Percentiles rank a stretch among this genome's conserved stretches.
Conservation (phyloP, 2,797 vertebrate species). For the Notamacropus eugenii region DNA sequence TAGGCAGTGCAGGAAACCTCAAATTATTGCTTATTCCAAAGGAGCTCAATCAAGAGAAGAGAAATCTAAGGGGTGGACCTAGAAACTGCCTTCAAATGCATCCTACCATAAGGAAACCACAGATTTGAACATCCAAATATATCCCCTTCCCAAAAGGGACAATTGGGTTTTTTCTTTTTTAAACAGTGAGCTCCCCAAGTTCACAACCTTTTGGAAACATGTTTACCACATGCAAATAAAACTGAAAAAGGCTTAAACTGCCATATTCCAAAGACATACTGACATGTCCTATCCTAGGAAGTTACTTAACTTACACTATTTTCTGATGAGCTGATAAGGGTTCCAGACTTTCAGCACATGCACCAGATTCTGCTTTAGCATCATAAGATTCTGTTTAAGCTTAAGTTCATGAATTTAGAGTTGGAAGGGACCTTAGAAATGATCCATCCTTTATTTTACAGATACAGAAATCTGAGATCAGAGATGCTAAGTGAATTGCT, state of each 20-base stretch:
- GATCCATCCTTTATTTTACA: not conserved
- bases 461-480: not conserved
- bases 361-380: not conserved
- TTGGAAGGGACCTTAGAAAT: not conserved
- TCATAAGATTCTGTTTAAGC: not conserved
- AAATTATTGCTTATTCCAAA: constrained; percentile 57
- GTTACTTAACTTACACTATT: not conserved
- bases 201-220: not conserved
- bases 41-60: constrained; percentile 35
- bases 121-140: constrained; percentile 60
- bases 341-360: not conserved
- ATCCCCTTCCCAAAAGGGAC: constrained; percentile 49
- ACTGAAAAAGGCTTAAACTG: not conserved
- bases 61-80: constrained; percentile 45
- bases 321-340: not conserved
- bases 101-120: constrained; percentile 48
- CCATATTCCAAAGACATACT: not conserved
- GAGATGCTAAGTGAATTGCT: not conserved
- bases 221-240: not conserved
- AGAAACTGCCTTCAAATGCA: constrained; percentile 61
- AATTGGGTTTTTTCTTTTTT: not conserved
- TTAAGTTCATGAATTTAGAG: not conserved
- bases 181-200: constrained; percentile 8
- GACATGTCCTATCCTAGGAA: not conserved
- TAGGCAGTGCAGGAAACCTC: constrained; percentile 49